A percentile compares a stretch with the other conserved stretches of the same genome.
Conservation (phyloP, 2,888 invertebrate species). For the Pyrgus malvae region DNA sequence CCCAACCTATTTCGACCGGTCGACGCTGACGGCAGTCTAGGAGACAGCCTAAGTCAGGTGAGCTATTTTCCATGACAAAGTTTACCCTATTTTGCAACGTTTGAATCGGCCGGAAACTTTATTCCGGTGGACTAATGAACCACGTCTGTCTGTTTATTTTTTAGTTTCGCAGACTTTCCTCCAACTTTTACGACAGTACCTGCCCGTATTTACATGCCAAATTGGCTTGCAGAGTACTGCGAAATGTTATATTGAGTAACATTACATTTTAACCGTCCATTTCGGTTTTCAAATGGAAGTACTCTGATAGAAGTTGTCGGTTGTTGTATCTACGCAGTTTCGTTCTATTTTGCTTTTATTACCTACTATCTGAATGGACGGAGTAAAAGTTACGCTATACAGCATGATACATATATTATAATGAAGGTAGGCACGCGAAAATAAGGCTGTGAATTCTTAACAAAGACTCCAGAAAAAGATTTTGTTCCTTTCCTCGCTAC, state of each 20-base stretch:
- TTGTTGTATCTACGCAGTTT: conserved; percentile 33
- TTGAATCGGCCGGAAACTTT: conserved; percentile 37
- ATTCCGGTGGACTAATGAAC: conserved; percentile 59
- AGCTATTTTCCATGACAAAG: conserved; percentile 34
- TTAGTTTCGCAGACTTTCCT: conserved; percentile 51
- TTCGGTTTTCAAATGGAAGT: conserved; percentile 41
- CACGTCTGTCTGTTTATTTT: conserved; percentile 50
- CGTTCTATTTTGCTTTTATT: conserved; percentile 55
- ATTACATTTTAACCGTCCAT: conserved; percentile 52
- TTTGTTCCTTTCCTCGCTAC: conserved; percentile 30
- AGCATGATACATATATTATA: conserved; percentile 68
- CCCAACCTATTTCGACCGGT: conserved; percentile 61
- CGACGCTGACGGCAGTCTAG: conserved; percentile 71
- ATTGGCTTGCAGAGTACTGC: conserved; percentile 35
- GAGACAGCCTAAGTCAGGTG: conserved; percentile 79
- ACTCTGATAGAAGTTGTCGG: conserved; percentile 38
- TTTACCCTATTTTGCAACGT: conserved; percentile 46
- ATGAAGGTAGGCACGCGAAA: no score
- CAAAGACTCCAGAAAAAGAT: no score
- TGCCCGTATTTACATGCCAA: conserved; percentile 52
- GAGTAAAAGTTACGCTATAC: conserved; percentile 55
- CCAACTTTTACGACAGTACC: conserved; percentile 43
- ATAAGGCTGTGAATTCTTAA: no score
- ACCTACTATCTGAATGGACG: conserved; percentile 58
- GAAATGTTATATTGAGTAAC: conserved; percentile 36